These are phyloP conservation scores for Laspeyria flexula DNA, from an alignment of 2,888 invertebrate genomes.

Conservation along the genomic window DNA sequence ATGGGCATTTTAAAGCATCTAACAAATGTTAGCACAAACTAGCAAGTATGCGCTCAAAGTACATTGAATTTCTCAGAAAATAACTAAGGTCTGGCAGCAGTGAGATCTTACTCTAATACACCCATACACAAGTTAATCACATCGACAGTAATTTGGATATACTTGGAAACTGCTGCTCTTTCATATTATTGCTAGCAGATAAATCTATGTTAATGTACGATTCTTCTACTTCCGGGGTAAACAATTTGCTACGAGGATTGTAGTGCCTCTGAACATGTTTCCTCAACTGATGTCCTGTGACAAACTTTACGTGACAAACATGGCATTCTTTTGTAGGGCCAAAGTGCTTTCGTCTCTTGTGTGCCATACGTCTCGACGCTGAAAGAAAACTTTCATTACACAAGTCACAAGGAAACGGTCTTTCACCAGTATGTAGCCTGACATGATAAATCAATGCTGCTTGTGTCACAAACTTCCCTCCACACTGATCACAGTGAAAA, in stretches of 20 bases:
- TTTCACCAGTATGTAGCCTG: constrained; percentile 75
- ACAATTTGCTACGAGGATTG: constrained; percentile 73
- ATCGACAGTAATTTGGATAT: constrained; percentile 35
- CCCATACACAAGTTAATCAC: constrained; percentile 4
- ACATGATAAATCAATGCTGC: constrained; percentile 70
- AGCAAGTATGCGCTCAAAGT: too few species aligned
- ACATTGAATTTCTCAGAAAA: too few species aligned
- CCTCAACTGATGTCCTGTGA: constrained; percentile 55
- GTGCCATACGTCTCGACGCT: constrained; percentile 70
- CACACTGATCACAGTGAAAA: constrained; percentile 68
- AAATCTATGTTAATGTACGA: constrained; percentile 18
- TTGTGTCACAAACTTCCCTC: constrained; percentile 68
- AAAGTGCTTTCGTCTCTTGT: constrained; percentile 67
- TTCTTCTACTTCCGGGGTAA: constrained; percentile 40
- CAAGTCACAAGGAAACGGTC: constrained; percentile 70
- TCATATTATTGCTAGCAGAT: constrained; percentile 20
- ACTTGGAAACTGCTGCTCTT: constrained; percentile 30
- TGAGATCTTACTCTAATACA: too few species aligned
- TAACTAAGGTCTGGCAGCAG: too few species aligned
- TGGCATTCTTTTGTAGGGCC: constrained; percentile 68
- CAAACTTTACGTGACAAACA: constrained; percentile 67
- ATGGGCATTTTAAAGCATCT: too few species aligned
- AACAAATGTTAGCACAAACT: too few species aligned
- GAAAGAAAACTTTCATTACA: constrained; percentile 73
- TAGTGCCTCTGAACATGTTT: constrained; percentile 68